Percentiles rank a stretch among this genome's conserved stretches.
These are phyloP conservation scores for Fulmarus glacialis DNA, from an alignment of 2,113 vertebrate species.

Conservation along the genomic window DNA sequence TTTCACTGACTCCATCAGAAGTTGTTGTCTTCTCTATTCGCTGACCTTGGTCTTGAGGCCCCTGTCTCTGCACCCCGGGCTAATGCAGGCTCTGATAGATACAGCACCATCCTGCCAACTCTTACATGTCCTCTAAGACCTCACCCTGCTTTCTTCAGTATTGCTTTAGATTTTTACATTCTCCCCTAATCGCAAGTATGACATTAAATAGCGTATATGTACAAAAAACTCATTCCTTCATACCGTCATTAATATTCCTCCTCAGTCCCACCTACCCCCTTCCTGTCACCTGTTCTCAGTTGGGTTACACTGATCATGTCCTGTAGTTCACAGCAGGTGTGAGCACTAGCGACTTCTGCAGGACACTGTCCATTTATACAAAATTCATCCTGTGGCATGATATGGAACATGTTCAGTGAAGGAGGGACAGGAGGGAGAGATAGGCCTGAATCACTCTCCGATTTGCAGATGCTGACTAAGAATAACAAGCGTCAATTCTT, in stretches of 20 bases:
- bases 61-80: too few relatives aligned
- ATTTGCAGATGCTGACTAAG: not conserved
- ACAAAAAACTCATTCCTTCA: not conserved
- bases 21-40: not conserved
- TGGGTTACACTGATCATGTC: rapidly evolving
- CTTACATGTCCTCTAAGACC: not conserved
- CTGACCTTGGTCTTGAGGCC: not conserved
- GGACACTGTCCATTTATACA: not conserved
- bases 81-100: not conserved
- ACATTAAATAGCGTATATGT: not conserved
- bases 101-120: not conserved
- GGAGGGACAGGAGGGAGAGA: not conserved
- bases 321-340: not conserved
- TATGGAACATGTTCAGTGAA: not conserved
- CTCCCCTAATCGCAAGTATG: not conserved
- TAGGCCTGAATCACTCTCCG: not conserved
- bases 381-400: not conserved
- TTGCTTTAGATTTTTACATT: not conserved
- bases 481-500: not conserved
- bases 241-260: not conserved
- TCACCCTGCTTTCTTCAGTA: not conserved
- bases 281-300: not conserved
- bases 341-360: not conserved
- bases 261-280: not conserved
- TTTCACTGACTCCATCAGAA: not conserved